These are phyloP conservation scores for Calameuta idolon DNA, from an alignment of 2,888 invertebrate species.

Conservation along the genomic window DNA sequence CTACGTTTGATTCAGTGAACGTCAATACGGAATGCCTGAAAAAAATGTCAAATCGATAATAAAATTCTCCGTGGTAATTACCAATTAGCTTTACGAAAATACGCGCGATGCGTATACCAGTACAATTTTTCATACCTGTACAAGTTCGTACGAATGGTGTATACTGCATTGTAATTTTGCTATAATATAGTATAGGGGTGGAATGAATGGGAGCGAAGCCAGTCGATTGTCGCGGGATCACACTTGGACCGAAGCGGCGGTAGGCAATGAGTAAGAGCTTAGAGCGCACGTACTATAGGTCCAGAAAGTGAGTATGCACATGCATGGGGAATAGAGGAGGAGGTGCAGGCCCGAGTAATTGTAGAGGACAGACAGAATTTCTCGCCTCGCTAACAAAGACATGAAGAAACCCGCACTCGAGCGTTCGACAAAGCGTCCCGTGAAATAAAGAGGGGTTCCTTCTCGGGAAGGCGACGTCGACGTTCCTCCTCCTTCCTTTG, in stretches of 20 bases:
- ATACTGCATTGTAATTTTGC: background rate
- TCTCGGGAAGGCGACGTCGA: constrained; percentile 5
- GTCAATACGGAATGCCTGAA: background rate
- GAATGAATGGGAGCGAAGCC: background rate
- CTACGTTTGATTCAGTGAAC: background rate
- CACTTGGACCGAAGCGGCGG: constrained; percentile 39
- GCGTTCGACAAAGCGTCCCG: constrained; percentile 53
- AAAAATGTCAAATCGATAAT: background rate
- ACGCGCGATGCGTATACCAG: background rate
- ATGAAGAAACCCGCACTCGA: constrained; percentile 59
- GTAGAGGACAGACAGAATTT: constrained; percentile 64
- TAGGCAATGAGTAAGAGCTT: constrained; percentile 21
- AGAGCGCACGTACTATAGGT: constrained; percentile 1
- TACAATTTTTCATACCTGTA: background rate
- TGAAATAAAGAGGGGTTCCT: constrained; percentile 45
- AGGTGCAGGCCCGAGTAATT: constrained; percentile 46
- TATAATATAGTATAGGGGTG: background rate
- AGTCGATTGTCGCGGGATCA: constrained; percentile 34
- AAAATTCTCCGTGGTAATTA: background rate
- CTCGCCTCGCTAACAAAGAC: constrained; percentile 66
- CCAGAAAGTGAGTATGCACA: background rate
- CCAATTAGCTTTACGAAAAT: background rate
- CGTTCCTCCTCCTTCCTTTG: constrained; percentile 9
- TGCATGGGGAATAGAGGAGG: constrained; percentile 21
- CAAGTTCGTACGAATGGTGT: background rate